Conservation (phyloP, 1,140 invertebrate genomes). For the Sesamia nonagrioides region DNA sequence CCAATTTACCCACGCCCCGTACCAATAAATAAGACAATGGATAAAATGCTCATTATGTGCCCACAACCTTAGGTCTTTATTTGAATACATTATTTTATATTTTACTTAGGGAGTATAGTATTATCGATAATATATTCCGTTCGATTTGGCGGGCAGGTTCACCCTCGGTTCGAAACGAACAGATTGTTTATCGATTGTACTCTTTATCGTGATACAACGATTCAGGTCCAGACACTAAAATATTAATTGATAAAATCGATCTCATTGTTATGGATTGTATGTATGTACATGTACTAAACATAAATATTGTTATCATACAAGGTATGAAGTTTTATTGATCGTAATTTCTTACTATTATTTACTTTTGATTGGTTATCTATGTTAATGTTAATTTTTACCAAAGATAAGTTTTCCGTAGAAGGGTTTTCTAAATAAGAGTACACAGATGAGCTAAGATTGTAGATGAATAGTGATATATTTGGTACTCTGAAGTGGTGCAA, state of each 20-base stretch:
- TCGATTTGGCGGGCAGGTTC: conserved; percentile 22
- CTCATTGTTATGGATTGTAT: conserved; percentile 85
- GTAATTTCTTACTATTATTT: conserved; percentile 68
- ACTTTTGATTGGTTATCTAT: conserved; percentile 71
- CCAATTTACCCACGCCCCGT: conserved; percentile 56
- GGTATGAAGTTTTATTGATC: conserved; percentile 83
- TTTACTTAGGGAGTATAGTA: conserved; percentile 33
- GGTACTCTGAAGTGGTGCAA: conserved; percentile 80
- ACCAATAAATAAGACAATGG: conserved; percentile 35
- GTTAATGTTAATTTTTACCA: conserved; percentile 84
- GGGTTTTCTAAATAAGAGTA: conserved; percentile 66
- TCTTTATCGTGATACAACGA: conserved; percentile 64
- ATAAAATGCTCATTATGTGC: conserved; percentile 44
- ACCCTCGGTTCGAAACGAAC: conserved; percentile 16
- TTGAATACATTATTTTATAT: conserved; percentile 37
- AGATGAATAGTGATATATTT: conserved; percentile 74
- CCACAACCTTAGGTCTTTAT: conserved; percentile 42
- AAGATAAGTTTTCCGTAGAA: conserved; percentile 81
- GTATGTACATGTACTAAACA: conserved; percentile 76
- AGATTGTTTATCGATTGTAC: conserved; percentile 42
- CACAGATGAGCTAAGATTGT: conserved; percentile 68
- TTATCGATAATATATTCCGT: conserved; percentile 49
- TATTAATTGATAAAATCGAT: conserved; percentile 80
- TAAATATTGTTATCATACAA: conserved; percentile 86
- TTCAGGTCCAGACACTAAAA: conserved; percentile 72